Conservation (phyloP, 2,888 invertebrate genomes). For the Lymantria dispar region DNA sequence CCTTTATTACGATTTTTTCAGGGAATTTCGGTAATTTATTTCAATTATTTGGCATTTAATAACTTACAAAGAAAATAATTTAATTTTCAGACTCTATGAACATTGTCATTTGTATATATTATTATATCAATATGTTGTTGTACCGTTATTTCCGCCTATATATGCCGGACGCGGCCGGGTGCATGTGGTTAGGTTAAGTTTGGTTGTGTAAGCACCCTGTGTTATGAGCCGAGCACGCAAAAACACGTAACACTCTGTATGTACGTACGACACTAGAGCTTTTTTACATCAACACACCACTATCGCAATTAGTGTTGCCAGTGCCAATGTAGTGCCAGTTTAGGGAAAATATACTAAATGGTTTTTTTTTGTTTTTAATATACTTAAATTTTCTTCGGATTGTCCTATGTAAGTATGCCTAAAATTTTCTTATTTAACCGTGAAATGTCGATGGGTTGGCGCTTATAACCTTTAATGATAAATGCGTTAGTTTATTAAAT, state of each 20-base stretch:
- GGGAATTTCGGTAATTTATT: no score
- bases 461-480: no score
- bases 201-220: constrained; percentile 71
- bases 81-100: background rate
- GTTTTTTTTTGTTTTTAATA: no score
- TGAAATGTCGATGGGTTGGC: no score
- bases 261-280: constrained; percentile 4
- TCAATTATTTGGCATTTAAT: background rate
- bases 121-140: constrained; percentile 14
- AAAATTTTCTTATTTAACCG: no score
- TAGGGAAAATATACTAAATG: no score
- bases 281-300: background rate
- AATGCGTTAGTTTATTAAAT: no score
- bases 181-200: constrained; percentile 60
- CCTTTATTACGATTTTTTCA: no score
- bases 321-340: no score
- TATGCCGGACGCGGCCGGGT: constrained; percentile 46
- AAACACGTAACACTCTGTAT: constrained; percentile 4
- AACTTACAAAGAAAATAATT: background rate
- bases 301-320: background rate
- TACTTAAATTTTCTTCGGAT: no score
- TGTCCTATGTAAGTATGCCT: no score
- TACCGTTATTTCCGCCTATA: constrained; percentile 45
- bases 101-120: background rate
- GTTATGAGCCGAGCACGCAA: constrained; percentile 25